phyloP scores from a whole-genome alignment of 2,797 vertebrate genomes.

The Scarus forsteni region DNA sequence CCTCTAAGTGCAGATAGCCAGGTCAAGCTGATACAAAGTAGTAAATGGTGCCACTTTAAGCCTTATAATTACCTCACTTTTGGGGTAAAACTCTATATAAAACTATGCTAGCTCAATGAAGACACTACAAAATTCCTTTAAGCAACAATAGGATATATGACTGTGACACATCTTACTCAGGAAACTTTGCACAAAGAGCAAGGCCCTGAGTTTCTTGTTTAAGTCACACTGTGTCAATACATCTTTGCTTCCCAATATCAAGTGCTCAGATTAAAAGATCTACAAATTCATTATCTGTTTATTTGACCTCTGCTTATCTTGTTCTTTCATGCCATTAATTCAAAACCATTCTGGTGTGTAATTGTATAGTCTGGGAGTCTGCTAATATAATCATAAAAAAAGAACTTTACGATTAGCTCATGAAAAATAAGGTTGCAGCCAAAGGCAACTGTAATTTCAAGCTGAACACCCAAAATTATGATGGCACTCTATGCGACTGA shows the following conservation, averaged over 20 bases:
- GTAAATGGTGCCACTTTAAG: too few relatives aligned
- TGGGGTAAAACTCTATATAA: too few relatives aligned
- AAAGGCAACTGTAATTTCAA: slow-evolving; percentile 22
- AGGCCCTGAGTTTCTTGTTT: neutral
- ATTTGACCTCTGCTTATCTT: slow-evolving; percentile 60
- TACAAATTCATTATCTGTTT: slow-evolving; percentile 46
- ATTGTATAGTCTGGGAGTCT: slow-evolving; percentile 50
- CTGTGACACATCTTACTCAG: too few relatives aligned
- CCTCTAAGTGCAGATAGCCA: too few relatives aligned
- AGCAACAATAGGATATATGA: too few relatives aligned
- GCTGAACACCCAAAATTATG: slow-evolving; percentile 13
- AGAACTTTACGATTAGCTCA: slow-evolving; percentile 34
- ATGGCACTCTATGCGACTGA: neutral
- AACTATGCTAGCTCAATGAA: too few relatives aligned
- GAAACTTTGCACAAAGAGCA: too few relatives aligned
- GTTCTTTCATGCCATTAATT: slow-evolving; percentile 48
- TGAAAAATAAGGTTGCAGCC: slow-evolving; percentile 8
- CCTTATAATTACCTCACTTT: too few relatives aligned
- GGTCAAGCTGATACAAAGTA: too few relatives aligned
- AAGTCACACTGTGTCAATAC: neutral
- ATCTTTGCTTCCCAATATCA: slow-evolving; percentile 6
- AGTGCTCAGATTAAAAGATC: slow-evolving; percentile 15
- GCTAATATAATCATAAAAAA: slow-evolving; percentile 51
- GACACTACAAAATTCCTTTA: too few relatives aligned
- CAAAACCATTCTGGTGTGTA: slow-evolving; percentile 56